These are phyloP conservation scores for Glandiceps talaboti DNA, from an alignment of 53 echinoderm and acorn worm species.

Conservation along the genomic window DNA sequence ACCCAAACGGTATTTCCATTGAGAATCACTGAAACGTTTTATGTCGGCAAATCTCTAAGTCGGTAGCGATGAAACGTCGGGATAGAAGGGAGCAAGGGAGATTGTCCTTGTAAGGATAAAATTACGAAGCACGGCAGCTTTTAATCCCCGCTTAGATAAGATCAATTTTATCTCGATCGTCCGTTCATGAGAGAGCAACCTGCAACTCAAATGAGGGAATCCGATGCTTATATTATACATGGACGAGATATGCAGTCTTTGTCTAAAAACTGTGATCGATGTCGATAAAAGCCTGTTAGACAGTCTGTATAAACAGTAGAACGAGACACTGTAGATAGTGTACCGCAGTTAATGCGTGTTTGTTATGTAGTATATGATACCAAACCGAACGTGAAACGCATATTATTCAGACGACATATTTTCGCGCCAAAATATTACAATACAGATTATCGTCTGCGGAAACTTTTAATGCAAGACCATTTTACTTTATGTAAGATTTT, in stretches of 20 bases:
- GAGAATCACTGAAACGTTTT: too few species aligned
- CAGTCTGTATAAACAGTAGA: not conserved
- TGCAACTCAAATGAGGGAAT: not conserved
- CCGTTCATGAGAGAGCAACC: not conserved
- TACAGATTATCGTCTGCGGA: too few species aligned
- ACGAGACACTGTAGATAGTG: not conserved
- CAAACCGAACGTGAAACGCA: not conserved
- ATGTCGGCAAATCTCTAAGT: too few species aligned
- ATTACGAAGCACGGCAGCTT: not conserved
- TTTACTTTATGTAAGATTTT: too few species aligned
- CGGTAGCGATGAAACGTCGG: too few species aligned
- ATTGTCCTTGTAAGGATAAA: not conserved
- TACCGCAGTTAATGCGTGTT: not conserved
- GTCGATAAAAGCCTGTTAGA: not conserved
- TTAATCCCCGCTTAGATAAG: not conserved
- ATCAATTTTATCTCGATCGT: not conserved
- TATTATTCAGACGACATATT: too few species aligned
- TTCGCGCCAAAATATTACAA: too few species aligned
- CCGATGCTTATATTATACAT: not conserved
- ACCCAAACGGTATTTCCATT: too few species aligned
- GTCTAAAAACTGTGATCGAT: not conserved
- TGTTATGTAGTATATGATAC: not conserved
- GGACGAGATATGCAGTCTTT: not conserved
- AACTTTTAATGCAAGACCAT: too few species aligned
- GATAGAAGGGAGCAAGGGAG: not conserved